Percentiles rank a stretch among this genome's conserved stretches.
These are phyloP conservation scores for Bradypodion pumilum DNA, from an alignment of 2,797 vertebrate species.

Conservation along the genomic window DNA sequence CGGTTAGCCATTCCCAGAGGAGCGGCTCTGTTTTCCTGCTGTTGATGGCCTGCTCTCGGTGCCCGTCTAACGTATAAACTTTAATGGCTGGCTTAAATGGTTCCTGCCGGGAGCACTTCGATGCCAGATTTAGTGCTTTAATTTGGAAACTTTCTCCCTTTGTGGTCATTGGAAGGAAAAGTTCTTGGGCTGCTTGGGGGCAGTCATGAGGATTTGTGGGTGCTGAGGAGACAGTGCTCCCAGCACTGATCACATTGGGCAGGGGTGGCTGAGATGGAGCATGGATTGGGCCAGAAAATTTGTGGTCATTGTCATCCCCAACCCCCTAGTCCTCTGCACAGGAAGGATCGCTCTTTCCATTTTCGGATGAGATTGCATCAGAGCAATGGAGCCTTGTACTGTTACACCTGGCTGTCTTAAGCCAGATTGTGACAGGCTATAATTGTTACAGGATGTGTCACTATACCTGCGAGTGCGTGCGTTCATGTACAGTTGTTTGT, in stretches of 20 bases:
- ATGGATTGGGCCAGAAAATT: background rate
- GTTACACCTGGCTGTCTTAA: background rate
- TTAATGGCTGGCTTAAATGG: constrained; percentile 83
- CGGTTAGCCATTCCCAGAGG: constrained; percentile 72
- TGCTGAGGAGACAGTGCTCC: constrained; percentile 74
- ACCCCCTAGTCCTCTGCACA: background rate
- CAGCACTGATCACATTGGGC: constrained; percentile 43
- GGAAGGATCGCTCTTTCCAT: background rate
- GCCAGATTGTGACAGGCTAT: background rate
- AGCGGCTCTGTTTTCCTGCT: constrained; percentile 77
- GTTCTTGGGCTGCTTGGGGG: constrained; percentile 70
- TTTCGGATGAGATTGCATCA: background rate
- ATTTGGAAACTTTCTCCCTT: constrained; percentile 81
- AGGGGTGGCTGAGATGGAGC: background rate
- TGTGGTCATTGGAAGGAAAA: constrained; percentile 78
- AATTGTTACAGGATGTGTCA: background rate
- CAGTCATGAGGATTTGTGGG: constrained; percentile 71
- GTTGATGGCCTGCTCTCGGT: constrained; percentile 68
- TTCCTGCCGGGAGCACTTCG: constrained; percentile 80
- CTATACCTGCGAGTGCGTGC: too few relatives aligned
- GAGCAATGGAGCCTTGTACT: background rate
- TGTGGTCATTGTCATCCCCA: background rate
- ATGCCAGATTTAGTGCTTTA: constrained; percentile 83
- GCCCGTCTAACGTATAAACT: constrained; percentile 82
- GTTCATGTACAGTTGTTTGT: background rate